Evolutionary conservation across 2,888 invertebrate genomes (phyloP), one percentile per base, ranked within the genome.

Genomic region (Epistrophe grossulariae): DNA sequence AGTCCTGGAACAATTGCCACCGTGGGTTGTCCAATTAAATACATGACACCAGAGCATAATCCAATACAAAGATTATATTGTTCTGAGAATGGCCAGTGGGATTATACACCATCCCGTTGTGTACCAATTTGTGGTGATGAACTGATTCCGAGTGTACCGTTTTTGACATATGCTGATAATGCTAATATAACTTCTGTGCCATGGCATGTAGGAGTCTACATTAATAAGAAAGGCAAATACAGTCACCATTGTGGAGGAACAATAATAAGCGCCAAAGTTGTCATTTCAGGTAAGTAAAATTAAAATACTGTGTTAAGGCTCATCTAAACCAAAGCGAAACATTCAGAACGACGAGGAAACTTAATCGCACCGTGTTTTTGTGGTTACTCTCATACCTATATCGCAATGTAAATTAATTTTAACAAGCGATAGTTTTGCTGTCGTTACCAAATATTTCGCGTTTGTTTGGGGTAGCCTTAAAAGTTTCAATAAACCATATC

Each of bases 121-220:
- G 66, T 70, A 19, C 90, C 90, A 1, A 71, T 89, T 3, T 92
- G 92, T 73, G 91, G 91, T 1, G 55, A 83, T n/a, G 84, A 78
- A 45, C 2, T 77, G 4, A 6, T 64, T 7, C 19, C 24, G 8
- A 57, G 70, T 17, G 24, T 38, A 55, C 24, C 55, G 19, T 89
- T 89, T 62, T 19, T 82, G 15, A 35, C 59, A n/a, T 71, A 82
- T 17, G 89, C 88, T 5, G 59, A 81, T 15, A 0, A 0, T 0
- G 73, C 60, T 0, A 87, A 88, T 43, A 88, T 84, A 35, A 85
- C 85, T 6, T 10, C 60, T n/a, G 88, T 89, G 6, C 90, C 90
- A 4, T 90, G 90, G 90, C 89, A 90, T 74, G 88, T 84, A 0
- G 89, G 79, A 11, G 80, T 90, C 17, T 89, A 88, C 62, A 38